These are phyloP conservation scores for Epirrhoe tristata DNA, from an alignment of 2,888 invertebrate genomes.

Conservation along the genomic window DNA sequence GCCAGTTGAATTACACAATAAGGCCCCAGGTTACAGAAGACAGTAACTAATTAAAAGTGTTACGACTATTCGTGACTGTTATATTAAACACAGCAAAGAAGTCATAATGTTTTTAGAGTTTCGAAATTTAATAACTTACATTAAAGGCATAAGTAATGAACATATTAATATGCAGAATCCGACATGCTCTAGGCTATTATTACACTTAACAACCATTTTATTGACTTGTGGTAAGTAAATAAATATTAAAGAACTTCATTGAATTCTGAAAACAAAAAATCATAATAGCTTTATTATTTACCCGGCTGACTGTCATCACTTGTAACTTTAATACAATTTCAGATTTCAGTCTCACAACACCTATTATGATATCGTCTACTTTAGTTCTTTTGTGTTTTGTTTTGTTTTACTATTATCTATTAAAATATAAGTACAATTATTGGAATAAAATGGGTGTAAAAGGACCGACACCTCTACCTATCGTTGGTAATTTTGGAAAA, in stretches of 20 bases:
- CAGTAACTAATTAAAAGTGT: not conserved
- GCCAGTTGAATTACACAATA: too few species aligned
- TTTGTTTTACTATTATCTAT: slow-evolving; percentile 12
- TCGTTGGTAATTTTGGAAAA: slow-evolving; percentile 47
- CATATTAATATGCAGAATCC: too few species aligned
- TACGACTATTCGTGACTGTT: not conserved
- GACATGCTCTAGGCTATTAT: too few species aligned
- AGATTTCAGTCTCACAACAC: slow-evolving; percentile 1
- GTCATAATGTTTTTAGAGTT: not conserved
- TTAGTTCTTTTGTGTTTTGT: slow-evolving; percentile 12
- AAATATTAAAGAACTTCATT: not conserved
- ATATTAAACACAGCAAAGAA: not conserved
- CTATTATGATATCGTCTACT: slow-evolving; percentile 3
- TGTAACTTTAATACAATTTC: not conserved
- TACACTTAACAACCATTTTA: too few species aligned
- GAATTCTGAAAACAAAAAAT: not conserved
- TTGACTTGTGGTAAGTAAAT: not conserved
- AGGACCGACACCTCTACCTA: slow-evolving; percentile 44
- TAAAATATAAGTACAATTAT: slow-evolving; percentile 41
- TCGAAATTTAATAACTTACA: not conserved
- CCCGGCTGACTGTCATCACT: not conserved
- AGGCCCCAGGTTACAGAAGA: too few species aligned
- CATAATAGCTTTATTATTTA: not conserved
- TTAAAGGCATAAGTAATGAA: too few species aligned
- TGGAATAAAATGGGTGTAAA: slow-evolving; percentile 46